Evolutionary conservation across 2,113 vertebrate species (phyloP), one percentile per base, ranked within the genome.

Genomic region (Symphodus melops): DNA sequence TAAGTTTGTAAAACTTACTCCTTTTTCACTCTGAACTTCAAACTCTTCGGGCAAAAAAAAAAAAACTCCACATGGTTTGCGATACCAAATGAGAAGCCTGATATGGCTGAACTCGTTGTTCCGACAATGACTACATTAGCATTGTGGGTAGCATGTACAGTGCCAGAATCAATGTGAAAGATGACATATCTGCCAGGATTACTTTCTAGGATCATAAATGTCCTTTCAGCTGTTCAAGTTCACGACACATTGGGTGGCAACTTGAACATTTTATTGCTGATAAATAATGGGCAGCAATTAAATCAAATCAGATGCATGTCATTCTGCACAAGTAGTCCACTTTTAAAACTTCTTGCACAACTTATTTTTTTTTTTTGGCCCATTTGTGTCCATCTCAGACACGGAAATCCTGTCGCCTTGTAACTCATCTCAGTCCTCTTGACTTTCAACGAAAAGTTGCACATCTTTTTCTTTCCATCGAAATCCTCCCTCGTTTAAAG

Each of bases 101-200:
- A 64, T 72, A 16, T 79, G 59, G 53, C 76, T 54, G 78, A 68
- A 51, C 75, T 81, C 20, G 57, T 68, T 80, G 86, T 88, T 81
- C 74, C 88, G 82, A 86, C 89, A 88, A 79, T 83, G 89, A 91
- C 87, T 91, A 90, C 84, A 91, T 92, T 92, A 89, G 84, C 89
- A 75, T 89, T 36, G 69, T 39, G 67, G 82, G 36, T 75, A 68
- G 28, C 71, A 58, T 39, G 14, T 19, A 66, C 57, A 33, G 71
- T 69, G 78, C 46, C 66, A 64, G 57, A 53, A 56, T 4, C 49
- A 67, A 65, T 25, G 51, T 19, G 60, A 48, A 61, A 73, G 64
- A 74, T 83, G 83, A 68, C 78, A 73, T 79, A 82, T 77, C 21
- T 85, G 70, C 80, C 82, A 77, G 55, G 16, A 51, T 16, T 37